Conservation (phyloP, 92 coral and sea anemone genomes). For the Parazoanthus darwini region DNA sequence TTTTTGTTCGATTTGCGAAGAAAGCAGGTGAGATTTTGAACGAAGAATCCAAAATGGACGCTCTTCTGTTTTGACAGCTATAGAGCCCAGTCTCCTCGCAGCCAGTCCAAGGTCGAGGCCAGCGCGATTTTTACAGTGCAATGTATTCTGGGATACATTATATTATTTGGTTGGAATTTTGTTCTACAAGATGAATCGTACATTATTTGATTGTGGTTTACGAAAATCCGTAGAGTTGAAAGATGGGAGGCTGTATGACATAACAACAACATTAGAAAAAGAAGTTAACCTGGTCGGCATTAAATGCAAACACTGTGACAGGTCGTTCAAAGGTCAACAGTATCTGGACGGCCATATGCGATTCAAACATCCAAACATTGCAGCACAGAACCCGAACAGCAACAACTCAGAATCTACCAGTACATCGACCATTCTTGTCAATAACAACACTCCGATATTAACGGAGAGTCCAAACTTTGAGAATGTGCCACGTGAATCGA, state of each 20-base stretch:
- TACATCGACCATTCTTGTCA: conserved; percentile 47
- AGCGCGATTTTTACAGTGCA: no score
- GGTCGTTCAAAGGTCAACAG: conserved; percentile 54
- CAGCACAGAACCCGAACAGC: conserved; percentile 47
- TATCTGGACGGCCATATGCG: conserved; percentile 54
- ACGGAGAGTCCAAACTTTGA: conserved; percentile 46
- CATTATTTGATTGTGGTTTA: conserved; percentile 56
- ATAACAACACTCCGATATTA: conserved; percentile 49
- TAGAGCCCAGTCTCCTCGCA: no score
- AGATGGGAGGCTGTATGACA: conserved; percentile 54
- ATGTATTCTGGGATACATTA: no score
- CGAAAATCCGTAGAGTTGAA: conserved; percentile 51
- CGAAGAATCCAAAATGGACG: conserved; percentile 34
- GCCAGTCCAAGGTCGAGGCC: no score
- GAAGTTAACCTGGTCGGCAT: conserved; percentile 46
- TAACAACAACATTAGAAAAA: conserved; percentile 48
- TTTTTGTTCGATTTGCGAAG: neutral
- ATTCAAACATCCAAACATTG: conserved; percentile 47
- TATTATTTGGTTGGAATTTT: no score
- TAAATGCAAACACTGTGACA: conserved; percentile 50
- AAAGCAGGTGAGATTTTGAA: conserved; percentile 41
- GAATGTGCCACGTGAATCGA: conserved; percentile 38
- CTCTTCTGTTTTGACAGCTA: neutral
- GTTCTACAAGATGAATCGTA: conserved; percentile 63
- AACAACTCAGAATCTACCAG: conserved; percentile 48